Evolutionary conservation across 23 tunicate species (phyloP), one percentile per base, ranked within the genome.

Genomic region (Clavelina lepadiformis): DNA sequence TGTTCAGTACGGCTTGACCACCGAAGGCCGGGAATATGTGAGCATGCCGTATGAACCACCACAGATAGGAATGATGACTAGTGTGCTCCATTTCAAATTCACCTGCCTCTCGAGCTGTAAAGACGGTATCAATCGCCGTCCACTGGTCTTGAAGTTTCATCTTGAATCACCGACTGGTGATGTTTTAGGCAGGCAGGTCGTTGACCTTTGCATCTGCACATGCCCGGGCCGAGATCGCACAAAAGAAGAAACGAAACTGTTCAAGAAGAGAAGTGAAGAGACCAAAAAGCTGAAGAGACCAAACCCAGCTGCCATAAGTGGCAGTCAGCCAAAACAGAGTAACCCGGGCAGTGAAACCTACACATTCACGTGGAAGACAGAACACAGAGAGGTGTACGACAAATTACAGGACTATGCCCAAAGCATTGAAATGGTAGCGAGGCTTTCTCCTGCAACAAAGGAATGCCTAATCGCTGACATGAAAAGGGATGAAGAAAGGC

Each of bases 71-170:
- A 31, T 33, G 27, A 6, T 28, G 11, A 20, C 55, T 45, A 31
- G 31, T 3, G 26, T 35, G 15, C 15, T 77, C 15, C 66, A 51
- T 1, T 77, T 68, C 67, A 63, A 60, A 27, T 84, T 84, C 46
- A 76, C 55, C 33, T 84, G 93, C 44, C 61, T 67, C 8, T 69
- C 78, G 8, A 75, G 82, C 38, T 84, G 93, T 37, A 31, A 46
- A 31, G 44, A 71, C 46, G 83, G 93, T 1, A 84, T 84, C 7
- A 77, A 84, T 61, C 69, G 74, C 52, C 52, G 83, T 1, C 77
- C 78, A 5, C 58, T 62, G 28, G 38, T 47, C 13, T 21, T 62
- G 3, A 65, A 70, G 31, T 77, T 84, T 63, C 29, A 37, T 18
- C 54, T 84, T 21, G 74, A 76, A 38, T 29, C 63, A 7, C 26